Conservation (phyloP, 2,113 vertebrate genomes). For the Boulengeromyrus knoepffleri region DNA sequence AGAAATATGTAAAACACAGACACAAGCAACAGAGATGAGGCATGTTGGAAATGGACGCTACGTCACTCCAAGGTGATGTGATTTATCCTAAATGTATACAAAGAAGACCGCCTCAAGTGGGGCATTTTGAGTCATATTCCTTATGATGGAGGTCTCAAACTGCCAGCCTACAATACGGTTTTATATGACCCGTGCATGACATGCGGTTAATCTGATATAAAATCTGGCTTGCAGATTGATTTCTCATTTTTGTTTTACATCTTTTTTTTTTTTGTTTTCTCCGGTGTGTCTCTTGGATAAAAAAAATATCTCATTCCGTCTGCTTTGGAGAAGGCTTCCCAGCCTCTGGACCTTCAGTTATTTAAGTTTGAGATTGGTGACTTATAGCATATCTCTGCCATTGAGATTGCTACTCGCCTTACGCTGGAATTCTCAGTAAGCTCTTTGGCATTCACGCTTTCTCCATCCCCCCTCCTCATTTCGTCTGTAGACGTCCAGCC, state of each 20-base stretch:
- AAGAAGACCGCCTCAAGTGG: not conserved
- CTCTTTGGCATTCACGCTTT: not conserved
- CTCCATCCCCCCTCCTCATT: not conserved
- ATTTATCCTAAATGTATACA: not conserved
- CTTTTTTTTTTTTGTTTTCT: not conserved
- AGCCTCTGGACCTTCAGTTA: not conserved
- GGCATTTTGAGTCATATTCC: not conserved
- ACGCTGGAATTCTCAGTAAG: not conserved
- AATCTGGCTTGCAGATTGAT: not conserved
- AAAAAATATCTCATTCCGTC: not conserved
- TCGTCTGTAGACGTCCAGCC: slow-evolving; percentile 73
- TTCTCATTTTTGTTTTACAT: not conserved
- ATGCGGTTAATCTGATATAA: not conserved
- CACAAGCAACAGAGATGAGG: not conserved
- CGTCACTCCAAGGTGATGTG: not conserved
- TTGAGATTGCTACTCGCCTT: not conserved
- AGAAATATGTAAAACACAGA: not conserved
- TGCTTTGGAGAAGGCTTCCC: not conserved
- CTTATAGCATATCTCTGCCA: not conserved
- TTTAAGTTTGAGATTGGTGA: not conserved
- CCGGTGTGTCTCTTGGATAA: not conserved
- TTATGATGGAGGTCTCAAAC: not conserved
- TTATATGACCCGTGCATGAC: not conserved
- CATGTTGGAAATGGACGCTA: not conserved
- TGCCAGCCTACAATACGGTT: not conserved